Conservation (phyloP, 2,113 vertebrate species). For the Cinclus mexicanus region DNA sequence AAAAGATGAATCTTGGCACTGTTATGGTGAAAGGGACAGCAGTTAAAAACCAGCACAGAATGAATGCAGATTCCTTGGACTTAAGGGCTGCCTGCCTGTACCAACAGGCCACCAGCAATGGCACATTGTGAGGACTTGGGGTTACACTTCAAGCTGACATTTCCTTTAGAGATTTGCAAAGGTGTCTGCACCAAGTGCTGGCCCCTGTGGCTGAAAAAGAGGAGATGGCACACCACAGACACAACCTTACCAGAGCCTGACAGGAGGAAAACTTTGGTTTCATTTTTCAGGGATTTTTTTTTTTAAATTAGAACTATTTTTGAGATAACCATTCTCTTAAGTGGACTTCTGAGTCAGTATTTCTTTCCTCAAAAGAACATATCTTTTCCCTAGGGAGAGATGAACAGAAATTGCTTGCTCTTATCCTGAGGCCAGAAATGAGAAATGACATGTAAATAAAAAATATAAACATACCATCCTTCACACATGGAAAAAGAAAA, state of each 20-base stretch:
- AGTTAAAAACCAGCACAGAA: neutral
- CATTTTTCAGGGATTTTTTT: conserved; percentile 8
- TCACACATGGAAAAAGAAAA: conserved; percentile 16
- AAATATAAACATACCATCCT: neutral
- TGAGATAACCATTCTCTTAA: neutral
- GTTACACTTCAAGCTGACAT: neutral
- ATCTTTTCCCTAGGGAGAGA: conserved; percentile 8
- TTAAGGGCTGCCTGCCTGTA: neutral
- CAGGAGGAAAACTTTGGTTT: conserved; percentile 74
- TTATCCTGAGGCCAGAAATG: neutral
- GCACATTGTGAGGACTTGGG: neutral
- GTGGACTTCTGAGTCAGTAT: neutral
- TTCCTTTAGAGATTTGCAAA: neutral
- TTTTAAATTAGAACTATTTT: conserved; percentile 45
- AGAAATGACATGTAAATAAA: conserved; percentile 10
- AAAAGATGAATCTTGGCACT: neutral
- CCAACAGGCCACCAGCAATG: neutral
- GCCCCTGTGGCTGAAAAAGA: neutral
- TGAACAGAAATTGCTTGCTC: conserved; percentile 27
- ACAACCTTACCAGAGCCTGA: neutral
- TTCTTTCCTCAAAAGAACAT: conserved; percentile 50
- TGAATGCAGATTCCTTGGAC: neutral
- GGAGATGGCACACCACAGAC: neutral
- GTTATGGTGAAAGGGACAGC: neutral
- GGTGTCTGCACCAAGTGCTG: neutral